Evolutionary conservation across 2,888 invertebrate species (phyloP), one percentile per base, ranked within the genome.

Genomic region (Amaurobius ferox): DNA sequence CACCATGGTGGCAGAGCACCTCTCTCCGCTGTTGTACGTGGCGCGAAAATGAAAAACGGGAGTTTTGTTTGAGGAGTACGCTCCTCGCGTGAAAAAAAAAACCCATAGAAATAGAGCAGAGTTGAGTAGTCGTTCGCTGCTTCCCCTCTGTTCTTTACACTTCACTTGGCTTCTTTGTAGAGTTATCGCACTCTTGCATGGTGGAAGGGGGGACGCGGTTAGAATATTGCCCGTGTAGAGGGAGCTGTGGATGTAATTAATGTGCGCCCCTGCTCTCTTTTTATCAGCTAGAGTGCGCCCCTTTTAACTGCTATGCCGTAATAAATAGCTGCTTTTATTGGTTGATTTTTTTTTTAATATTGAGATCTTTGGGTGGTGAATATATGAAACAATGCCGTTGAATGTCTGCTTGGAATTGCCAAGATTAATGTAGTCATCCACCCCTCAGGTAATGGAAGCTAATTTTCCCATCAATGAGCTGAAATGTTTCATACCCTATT

Each of bases 61-160:
- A 48, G 83, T 83, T 77, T 83, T 83, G 83, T 83, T 83, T 83
- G 77, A 83, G 77, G 77, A 83, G 83, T n/a, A 23, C 30, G 62
- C 28, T 30, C 30, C 32, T 13, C n/a, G 64, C 13, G 11, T n/a
- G 32, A 64, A 64, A 30, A 55, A 55, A n/a, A n/a, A n/a, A n/a
- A n/a, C n/a, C n/a, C n/a, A n/a, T n/a, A n/a, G n/a, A n/a, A 55
- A 19, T 16, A 55, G 55, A 55, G 55, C 19, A 55, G 29, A n/a
- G 19, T 30, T 30, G 64, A 64, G 64, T 30, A 19, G 30, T n/a
- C 5, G 30, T 64, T 30, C 30, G 9, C 62, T 55, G 23, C 55
- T 23, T 23, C 23, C 55, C 55, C 55, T 16, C 30, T 62, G 32
- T 44, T 70, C 74, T 76, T 71, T 66, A 55, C 83, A 83, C 83